Evolutionary conservation across 2,888 invertebrate species (phyloP).

Genomic region (Cantharis flavilabris): DNA sequence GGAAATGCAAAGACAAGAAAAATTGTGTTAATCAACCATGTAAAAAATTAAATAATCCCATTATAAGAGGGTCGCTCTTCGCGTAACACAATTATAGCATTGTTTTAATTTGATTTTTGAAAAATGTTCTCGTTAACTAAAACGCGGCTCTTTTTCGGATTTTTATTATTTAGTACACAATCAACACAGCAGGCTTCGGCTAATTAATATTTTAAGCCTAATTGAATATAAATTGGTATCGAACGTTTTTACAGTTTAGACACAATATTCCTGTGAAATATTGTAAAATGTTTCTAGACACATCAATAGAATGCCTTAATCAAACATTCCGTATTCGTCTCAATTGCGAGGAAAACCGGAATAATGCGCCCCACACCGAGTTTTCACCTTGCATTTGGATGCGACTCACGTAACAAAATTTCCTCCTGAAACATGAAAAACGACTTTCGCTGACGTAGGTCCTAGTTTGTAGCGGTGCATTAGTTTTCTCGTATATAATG

Average conservation of each 20-base stretch:
- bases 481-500: conserved; percentile 24
- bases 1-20: neutral
- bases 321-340: conserved; percentile 2
- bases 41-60: neutral
- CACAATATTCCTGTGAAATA: neutral
- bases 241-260: neutral
- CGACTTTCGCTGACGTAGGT: conserved; percentile 10
- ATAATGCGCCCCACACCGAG: conserved; percentile 8
- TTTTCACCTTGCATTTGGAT: neutral
- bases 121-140: neutral
- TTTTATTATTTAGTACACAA: neutral
- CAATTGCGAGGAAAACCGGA: conserved; percentile 14
- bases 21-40: neutral
- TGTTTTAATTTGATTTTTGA: neutral
- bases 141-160: neutral
- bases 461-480: neutral
- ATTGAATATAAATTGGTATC: neutral
- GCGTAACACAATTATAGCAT: neutral
- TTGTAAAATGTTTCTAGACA: neutral
- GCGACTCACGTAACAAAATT: conserved; percentile 12
- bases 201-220: neutral
- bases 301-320: conserved; percentile 10
- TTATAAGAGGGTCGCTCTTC: neutral
- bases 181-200: neutral
- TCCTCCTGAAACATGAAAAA: conserved; percentile 10